A percentile compares a stretch with the other conserved stretches of the same genome.
These are phyloP conservation scores for Hexactinellida sp. DNA, from an alignment of 37 sponge, comb jelly and placozoan genomes.

Conservation along the genomic window DNA sequence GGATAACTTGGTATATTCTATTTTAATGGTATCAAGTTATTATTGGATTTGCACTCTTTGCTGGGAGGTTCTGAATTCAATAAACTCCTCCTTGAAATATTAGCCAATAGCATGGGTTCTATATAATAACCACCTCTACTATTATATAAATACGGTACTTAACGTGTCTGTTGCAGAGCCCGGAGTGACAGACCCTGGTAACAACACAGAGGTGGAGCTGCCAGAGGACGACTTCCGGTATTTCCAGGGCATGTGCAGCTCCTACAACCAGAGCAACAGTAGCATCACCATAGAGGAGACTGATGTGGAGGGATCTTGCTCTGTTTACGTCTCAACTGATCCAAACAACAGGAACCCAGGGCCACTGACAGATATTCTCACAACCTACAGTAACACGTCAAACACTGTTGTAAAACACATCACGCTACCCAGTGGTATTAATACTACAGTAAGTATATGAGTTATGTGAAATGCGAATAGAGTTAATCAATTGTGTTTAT, in stretches of 20 bases:
- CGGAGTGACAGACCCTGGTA: constrained; percentile 32
- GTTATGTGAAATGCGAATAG: too few species aligned
- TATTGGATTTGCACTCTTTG: too few species aligned
- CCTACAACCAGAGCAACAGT: constrained; percentile 30
- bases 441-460: background rate
- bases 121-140: too few species aligned
- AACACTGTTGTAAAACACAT: background rate
- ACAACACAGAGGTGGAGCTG: constrained; percentile 46
- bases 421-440: background rate
- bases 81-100: too few species aligned
- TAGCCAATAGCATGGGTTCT: too few species aligned
- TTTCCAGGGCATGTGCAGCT: constrained; percentile 55
- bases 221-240: constrained; percentile 66
- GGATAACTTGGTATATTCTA: too few species aligned
- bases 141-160: too few species aligned
- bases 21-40: too few species aligned
- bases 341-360: constrained; percentile 42
- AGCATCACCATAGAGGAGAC: constrained; percentile 66
- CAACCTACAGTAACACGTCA: constrained; percentile 6
- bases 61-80: too few species aligned
- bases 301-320: constrained; percentile 46
- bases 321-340: constrained; percentile 54
- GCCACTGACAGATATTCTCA: constrained; percentile 27
- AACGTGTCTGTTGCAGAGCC: background rate
- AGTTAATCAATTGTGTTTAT: too few species aligned